Conservation (phyloP, 2,888 invertebrate genomes). For the Mimumesa dahlbomi region DNA sequence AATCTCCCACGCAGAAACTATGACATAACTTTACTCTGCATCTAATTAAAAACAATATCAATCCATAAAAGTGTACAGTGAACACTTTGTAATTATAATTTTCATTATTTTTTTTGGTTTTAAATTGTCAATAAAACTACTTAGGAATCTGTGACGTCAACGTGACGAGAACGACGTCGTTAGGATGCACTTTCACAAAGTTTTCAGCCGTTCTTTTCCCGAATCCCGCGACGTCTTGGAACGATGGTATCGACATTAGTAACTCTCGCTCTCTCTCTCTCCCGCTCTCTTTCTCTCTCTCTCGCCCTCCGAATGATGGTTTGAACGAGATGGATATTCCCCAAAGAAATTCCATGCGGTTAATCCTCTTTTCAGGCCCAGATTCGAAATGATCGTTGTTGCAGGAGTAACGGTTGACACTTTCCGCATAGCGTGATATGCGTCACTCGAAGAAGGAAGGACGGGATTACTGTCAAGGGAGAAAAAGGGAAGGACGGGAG, state of each 20-base stretch:
- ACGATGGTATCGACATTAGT: slow-evolving; percentile 61
- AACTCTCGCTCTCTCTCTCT: slow-evolving; percentile 40
- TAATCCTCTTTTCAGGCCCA: slow-evolving; percentile 68
- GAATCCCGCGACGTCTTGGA: slow-evolving; percentile 65
- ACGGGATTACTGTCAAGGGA: slow-evolving; percentile 44
- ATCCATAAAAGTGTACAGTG: no score
- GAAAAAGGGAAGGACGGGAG: slow-evolving; percentile 22
- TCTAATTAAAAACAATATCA: neutral
- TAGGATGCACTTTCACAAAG: slow-evolving; percentile 44
- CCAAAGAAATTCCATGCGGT: slow-evolving; percentile 74
- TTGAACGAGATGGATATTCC: slow-evolving; percentile 59
- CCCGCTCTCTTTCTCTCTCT: slow-evolving; percentile 8
- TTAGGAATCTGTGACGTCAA: slow-evolving; percentile 22
- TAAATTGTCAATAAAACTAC: slow-evolving; percentile 17
- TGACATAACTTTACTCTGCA: neutral
- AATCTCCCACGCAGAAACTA: slow-evolving; percentile 9
- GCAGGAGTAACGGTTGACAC: slow-evolving; percentile 26
- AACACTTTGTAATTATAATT: no score
- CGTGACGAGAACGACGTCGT: slow-evolving; percentile 17
- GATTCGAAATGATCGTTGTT: slow-evolving; percentile 44
- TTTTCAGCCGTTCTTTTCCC: slow-evolving; percentile 53
- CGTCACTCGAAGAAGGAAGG: slow-evolving; percentile 43
- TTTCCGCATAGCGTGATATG: slow-evolving; percentile 32
- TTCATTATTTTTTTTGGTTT: neutral
- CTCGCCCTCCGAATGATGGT: slow-evolving; percentile 37